These are phyloP conservation scores for Pachyramphus minor DNA, from an alignment of 2,113 vertebrate genomes.

Conservation along the genomic window DNA sequence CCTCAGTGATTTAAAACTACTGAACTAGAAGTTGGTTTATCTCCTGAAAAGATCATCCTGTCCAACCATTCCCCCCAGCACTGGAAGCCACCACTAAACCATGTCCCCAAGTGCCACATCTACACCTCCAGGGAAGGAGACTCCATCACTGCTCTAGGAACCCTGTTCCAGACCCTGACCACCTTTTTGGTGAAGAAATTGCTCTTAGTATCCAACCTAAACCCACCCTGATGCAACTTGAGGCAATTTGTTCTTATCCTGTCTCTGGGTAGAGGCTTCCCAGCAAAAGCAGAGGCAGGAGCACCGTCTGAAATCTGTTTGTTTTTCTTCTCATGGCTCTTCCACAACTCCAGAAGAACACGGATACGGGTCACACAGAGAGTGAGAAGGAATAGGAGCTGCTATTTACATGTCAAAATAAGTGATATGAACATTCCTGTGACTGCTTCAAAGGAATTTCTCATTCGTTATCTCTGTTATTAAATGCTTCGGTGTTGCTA, in stretches of 20 bases:
- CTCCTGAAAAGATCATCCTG: neutral
- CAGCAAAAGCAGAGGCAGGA: neutral
- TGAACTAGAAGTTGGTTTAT: neutral
- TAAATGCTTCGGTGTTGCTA: neutral
- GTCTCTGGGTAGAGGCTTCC: neutral
- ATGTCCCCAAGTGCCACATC: rapidly evolving
- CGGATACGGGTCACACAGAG: neutral
- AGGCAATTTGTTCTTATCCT: neutral
- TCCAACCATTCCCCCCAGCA: neutral
- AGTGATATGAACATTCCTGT: slow-evolving; percentile 41
- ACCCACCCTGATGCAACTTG: neutral
- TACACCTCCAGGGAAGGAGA: neutral
- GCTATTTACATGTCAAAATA: slow-evolving; percentile 42
- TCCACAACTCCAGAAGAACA: neutral
- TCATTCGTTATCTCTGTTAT: slow-evolving; percentile 21
- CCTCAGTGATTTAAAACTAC: neutral
- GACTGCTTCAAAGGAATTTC: slow-evolving; percentile 38
- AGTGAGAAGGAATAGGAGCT: neutral
- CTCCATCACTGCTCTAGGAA: neutral
- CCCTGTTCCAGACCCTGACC: neutral
- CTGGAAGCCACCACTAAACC: neutral
- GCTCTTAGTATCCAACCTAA: neutral
- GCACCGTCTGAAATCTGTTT: neutral
- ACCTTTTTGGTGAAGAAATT: neutral
- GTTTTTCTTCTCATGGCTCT: neutral